Base-by-base conservation (phyloP, 2,113 vertebrate species). In the Cottus gobio region DNA sequence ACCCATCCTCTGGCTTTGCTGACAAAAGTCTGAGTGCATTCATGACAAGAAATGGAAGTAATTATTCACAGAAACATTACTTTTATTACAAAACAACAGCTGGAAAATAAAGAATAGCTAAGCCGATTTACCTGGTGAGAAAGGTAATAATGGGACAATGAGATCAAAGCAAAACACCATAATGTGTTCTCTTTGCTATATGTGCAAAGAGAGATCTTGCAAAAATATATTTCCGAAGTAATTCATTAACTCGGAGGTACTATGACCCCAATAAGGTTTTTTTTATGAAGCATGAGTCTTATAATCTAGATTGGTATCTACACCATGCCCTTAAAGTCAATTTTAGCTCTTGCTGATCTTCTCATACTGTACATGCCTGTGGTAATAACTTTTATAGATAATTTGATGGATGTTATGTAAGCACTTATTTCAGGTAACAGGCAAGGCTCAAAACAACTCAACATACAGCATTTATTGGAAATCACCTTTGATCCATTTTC, bases 121-220 rank as follows among this genome's bases (percentile, higher is more conserved):
- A 1, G 6, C 36, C 15, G 26, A 31, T 63, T 7, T 66, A 8
- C 1, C 22, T 12, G 44, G 5, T 44, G 48, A 52, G 56, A 62
- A 54, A 18, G 22, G 24, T 8, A 11, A 37, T 31, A 64, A 73
- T 34, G 16, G 5, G 16, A n/a, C 37, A 31, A 30, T 12, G 12
- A 76, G 30, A 56, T 44, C 20, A n/a, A n/a, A n/a, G n/a, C n/a
- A n/a, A n/a, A n/a, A n/a, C n/a, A n/a, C n/a, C n/a, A n/a, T n/a
- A n/a, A 66, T n/a, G 10, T 62, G 56, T 72, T 67, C 68, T 79
- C 7, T 52, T 70, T 61, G 67, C 30, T 24, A 22, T 1, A 12
- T 0, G 74, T 39, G 22, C 44, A 61, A 71, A 80, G 44, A 30
- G 37, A 57, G 42, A 52, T 54, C 28, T 56, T 6, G n/a, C 16